These are phyloP conservation scores for Eristalis intricaria DNA, from an alignment of 2,888 invertebrate species.

Conservation along the genomic window DNA sequence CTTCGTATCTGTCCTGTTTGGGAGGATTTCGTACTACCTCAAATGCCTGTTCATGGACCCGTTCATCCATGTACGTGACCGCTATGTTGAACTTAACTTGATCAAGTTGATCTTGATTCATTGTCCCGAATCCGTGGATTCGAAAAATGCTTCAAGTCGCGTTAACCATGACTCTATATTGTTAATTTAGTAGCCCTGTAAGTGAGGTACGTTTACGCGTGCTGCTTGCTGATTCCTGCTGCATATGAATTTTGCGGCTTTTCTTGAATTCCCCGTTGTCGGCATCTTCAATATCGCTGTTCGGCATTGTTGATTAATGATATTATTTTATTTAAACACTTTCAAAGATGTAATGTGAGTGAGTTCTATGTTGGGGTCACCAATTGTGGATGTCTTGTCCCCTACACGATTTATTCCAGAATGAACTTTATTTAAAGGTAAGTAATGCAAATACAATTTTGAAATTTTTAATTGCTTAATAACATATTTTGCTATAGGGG, in stretches of 20 bases:
- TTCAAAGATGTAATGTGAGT: not conserved
- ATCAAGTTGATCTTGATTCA: constrained; percentile 35
- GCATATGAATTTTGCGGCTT: constrained; percentile 1
- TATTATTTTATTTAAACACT: not conserved
- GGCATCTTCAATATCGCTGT: constrained; percentile 11
- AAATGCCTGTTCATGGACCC: constrained; percentile 33
- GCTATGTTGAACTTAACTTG: constrained; percentile 20
- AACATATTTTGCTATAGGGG: too few species aligned
- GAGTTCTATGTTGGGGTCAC: too few species aligned
- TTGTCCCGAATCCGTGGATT: constrained; percentile 32
- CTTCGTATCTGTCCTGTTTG: too few species aligned
- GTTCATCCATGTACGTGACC: constrained; percentile 26
- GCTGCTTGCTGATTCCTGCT: constrained; percentile 31
- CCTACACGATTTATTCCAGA: too few species aligned
- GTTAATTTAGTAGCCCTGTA: constrained; percentile 30
- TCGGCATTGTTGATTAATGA: not conserved
- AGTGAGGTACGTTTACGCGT: constrained; percentile 35
- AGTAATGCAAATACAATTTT: too few species aligned
- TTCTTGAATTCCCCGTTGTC: not conserved
- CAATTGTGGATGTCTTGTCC: too few species aligned
- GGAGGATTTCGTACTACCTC: constrained; percentile 25
- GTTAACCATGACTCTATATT: constrained; percentile 50
- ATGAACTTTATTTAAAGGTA: too few species aligned
- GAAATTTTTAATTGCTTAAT: too few species aligned
- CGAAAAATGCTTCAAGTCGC: constrained; percentile 35